Conservation (phyloP, 2,797 vertebrate species). For the Pseudomugil gertrudae region DNA sequence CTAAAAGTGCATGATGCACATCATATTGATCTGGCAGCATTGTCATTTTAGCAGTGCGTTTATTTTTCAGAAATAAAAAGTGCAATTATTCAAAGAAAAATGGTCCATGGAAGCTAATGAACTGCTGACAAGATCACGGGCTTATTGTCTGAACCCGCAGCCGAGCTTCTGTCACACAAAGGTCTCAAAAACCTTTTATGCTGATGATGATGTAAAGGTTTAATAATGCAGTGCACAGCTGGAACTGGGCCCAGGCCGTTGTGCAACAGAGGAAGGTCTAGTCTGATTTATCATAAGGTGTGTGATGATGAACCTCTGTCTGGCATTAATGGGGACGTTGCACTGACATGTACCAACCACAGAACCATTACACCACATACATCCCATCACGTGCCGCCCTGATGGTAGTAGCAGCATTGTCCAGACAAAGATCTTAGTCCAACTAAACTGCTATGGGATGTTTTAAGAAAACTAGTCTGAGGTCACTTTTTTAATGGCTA, state of each 20-base stretch:
- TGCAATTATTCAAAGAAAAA: not conserved
- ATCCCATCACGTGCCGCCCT: not conserved
- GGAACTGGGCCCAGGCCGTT: not conserved
- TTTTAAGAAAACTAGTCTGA: not conserved
- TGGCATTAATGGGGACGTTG: not conserved
- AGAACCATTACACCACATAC: not conserved
- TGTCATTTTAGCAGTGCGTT: slow-evolving; percentile 45
- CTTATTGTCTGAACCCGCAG: not conserved
- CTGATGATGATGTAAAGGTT: not conserved
- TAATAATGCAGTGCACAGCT: not conserved
- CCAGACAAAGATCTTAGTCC: not conserved
- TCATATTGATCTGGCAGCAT: slow-evolving; percentile 52
- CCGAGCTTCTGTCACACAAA: not conserved
- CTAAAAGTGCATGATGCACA: slow-evolving; percentile 54
- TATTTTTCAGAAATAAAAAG: slow-evolving; percentile 10
- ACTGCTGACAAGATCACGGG: not conserved
- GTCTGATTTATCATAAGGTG: not conserved
- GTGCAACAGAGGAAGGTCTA: not conserved
- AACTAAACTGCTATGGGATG: not conserved
- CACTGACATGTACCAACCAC: not conserved
- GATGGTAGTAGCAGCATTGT: not conserved
- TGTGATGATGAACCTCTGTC: not conserved
- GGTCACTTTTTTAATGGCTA: too few species aligned
- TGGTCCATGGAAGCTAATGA: not conserved
- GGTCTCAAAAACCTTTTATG: not conserved